Conservation (phyloP, 2,113 vertebrate genomes). For the Nicator chloris region DNA sequence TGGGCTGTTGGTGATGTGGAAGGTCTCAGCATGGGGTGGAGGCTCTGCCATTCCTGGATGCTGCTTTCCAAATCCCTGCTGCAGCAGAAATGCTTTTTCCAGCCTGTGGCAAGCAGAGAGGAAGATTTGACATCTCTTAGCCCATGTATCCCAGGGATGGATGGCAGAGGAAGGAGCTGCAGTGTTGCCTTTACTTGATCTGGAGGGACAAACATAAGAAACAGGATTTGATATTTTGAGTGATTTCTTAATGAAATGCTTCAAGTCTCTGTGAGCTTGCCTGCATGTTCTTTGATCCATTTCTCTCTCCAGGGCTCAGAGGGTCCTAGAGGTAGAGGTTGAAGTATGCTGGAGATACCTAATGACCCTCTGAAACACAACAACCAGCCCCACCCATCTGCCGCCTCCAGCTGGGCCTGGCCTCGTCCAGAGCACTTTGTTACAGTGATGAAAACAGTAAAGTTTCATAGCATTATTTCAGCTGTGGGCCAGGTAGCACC, state of each 20-base stretch:
- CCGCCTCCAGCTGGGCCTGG: not conserved
- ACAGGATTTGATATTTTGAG: not conserved
- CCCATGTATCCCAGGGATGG: accelerated
- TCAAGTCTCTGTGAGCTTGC: not conserved
- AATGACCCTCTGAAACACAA: not conserved
- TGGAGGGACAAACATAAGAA: not conserved
- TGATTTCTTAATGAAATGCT: slow-evolving; percentile 1
- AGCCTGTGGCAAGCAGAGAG: not conserved
- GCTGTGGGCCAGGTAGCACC: not conserved
- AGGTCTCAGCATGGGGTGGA: not conserved
- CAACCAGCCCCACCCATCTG: not conserved
- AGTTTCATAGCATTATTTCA: not conserved
- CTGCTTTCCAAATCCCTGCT: not conserved
- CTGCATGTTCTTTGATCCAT: not conserved
- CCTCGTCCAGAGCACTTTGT: not conserved
- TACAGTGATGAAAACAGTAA: not conserved
- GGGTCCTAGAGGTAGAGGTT: not conserved
- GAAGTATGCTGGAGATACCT: not conserved
- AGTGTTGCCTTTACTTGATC: not conserved
- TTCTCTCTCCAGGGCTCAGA: not conserved
- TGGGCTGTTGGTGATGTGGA: not conserved
- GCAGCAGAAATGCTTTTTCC: not conserved
- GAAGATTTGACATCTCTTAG: not conserved
- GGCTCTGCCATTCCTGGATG: not conserved
- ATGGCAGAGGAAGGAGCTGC: not conserved